These are phyloP conservation scores for Trematocara nigrifrons DNA, from an alignment of 2,113 vertebrate genomes.

Conservation along the genomic window DNA sequence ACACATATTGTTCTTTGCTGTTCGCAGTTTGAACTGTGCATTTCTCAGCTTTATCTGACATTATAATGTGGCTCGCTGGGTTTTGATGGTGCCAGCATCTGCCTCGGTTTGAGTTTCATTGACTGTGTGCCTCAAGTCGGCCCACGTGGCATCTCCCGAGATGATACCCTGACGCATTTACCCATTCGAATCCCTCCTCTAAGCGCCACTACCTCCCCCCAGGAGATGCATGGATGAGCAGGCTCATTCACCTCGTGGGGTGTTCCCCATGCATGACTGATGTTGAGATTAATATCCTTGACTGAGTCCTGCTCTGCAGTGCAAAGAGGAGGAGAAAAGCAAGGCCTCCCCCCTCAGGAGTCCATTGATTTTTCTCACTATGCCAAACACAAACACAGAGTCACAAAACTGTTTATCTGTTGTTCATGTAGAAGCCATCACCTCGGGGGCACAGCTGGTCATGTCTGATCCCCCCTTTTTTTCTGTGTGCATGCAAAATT, in stretches of 20 bases:
- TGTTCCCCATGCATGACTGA: constrained; percentile 71
- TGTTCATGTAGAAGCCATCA: constrained; percentile 19
- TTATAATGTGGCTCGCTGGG: constrained; percentile 18
- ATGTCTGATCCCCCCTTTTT: background rate
- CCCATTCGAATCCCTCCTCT: constrained; percentile 13
- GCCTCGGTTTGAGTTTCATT: constrained; percentile 26
- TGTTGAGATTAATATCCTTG: constrained; percentile 68
- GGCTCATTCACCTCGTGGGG: constrained; percentile 66
- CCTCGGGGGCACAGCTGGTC: background rate
- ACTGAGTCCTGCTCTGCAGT: constrained; percentile 53
- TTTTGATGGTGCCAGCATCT: constrained; percentile 37
- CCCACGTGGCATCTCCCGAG: constrained; percentile 40
- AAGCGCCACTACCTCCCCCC: constrained; percentile 24
- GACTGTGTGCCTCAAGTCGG: constrained; percentile 38
- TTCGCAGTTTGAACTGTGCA: constrained; percentile 24
- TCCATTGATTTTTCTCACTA: constrained; percentile 49
- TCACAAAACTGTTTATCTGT: constrained; percentile 16
- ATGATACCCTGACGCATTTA: constrained; percentile 43
- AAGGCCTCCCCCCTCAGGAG: constrained; percentile 39
- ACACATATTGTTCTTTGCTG: background rate
- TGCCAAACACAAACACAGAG: constrained; percentile 38
- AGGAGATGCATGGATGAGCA: constrained; percentile 65
- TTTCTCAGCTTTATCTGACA: constrained; percentile 5
- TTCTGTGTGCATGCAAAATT: background rate
- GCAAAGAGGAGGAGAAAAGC: constrained; percentile 22